Base-by-base conservation (phyloP, 2,888 invertebrate genomes). In the Apocheima hispidaria region DNA sequence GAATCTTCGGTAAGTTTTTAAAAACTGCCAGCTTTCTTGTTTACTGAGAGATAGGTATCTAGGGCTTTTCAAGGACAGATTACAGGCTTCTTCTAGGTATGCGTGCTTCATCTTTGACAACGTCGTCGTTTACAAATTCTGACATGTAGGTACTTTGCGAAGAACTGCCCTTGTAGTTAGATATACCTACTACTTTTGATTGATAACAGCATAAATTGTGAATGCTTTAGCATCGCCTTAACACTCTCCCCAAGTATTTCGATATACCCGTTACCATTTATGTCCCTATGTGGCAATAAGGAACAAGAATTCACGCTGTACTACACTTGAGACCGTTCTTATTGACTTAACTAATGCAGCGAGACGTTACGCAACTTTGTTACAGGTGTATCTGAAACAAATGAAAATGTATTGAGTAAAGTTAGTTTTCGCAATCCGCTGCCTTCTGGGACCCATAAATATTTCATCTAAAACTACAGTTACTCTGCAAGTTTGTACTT, bases 231-330 rank as follows among this genome's bases (percentile, higher is more conserved):
- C 44, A 9, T 52, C 60, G 61, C 61, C 48, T 16, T 64, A 70
- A 58, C 68, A 64, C 41, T 51, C 40, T 64, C 63, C 56, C 52
- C 54, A 56, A 60, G 57, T 66, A 63, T 53, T 56, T 68, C 61
- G 52, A 52, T 66, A 52, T 66, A 75, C 69, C 72, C 62, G 74
- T 69, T 71, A 65, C 82, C 81, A 80, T 83, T 83, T 84, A 82
- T 52, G 77, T 77, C 76, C 70, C 65, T 67, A 71, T 82, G 79
- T 69, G 70, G 83, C 79, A 84, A 83, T 77, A 78, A 75, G 78
- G 78, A 82, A 83, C 76, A 33, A 38, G 54, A 55, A 55, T 40
- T 57, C 36, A 30, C 33, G 71, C 41, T n/a, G 26, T 44, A 41
- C 63, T 66, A 73, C 75, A 71, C 65, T 63, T 48, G 38, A 52